Evolutionary conservation across 2,113 vertebrate species (phyloP), one percentile per base, ranked within the genome.

Genomic region (Lepisosteus osseus): DNA sequence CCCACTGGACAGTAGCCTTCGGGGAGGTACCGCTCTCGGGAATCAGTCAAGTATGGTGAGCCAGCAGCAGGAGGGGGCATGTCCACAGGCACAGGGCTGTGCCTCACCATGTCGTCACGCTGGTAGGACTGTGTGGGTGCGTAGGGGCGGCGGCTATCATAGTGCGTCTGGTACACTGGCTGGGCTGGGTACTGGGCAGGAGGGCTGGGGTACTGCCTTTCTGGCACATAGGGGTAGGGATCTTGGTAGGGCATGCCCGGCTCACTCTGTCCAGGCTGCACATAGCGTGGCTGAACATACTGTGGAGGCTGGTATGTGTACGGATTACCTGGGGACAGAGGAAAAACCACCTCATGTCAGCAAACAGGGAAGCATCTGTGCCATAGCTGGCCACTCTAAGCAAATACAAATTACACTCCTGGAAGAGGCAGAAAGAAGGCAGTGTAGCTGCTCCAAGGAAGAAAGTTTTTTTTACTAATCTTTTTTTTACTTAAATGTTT

Each of bases 81-180:
- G 17, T 99, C 96, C 44, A 96, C 86, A n/a, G 96, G 94, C 3
- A 94, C 92, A 0, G 95, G 94, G 82, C 94, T 98, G 80, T 93
- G 95, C 63, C 95, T 90, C 61, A 98, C 93, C 17, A 97, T 80
- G 43, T 95, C 92, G 5, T 98, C 96, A 61, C 96, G 91, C 69
- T 91, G 91, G 75, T 94, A 96, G 0, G 95, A 82, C 29, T 94
- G 95, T 9, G 93, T 88, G 11, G 94, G 86, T 0, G 90, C 75
- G 77, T 97, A 98, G 0, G 92, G 74, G 0, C 95, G 94, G 1
- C 95, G 91, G 62, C 82, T 76, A 44, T 96, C 95, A 0, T 96
- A 98, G 80, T 96, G 96, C 0, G 91, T 80, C 0, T 93, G 92
- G 75, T 98, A 98, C 8, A 92, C 44, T n/a, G 92, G 90, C 6